Conservation (phyloP, 1,140 invertebrate species). For the Polypedilum pembai region DNA sequence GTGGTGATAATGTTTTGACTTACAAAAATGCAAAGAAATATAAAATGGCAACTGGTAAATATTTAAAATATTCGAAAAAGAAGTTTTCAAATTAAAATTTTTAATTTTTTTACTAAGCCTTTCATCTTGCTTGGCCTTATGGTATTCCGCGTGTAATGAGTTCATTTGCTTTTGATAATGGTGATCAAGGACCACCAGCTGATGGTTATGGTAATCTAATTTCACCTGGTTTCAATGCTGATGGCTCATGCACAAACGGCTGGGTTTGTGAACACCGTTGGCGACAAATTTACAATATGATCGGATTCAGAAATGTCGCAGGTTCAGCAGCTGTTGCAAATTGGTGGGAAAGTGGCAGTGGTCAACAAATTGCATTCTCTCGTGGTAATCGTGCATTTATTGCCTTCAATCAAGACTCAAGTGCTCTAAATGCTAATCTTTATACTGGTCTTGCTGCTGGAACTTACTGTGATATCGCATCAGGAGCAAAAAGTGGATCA, state of each 20-base stretch:
- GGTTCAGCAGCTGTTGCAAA: conserved; percentile 43
- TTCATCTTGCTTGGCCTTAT: conserved; percentile 67
- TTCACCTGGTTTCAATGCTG: conserved; percentile 55
- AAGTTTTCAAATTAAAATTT: conserved; percentile 33
- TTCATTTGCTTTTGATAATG: conserved; percentile 47
- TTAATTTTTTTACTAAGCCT: conserved; percentile 46
- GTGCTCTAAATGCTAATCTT: conserved; percentile 46
- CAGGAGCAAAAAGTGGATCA: conserved; percentile 54
- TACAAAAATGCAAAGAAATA: conserved; percentile 54
- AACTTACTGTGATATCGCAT: conserved; percentile 79
- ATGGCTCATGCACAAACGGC: conserved; percentile 55
- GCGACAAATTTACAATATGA: conserved; percentile 66
- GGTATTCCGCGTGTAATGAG: conserved; percentile 62
- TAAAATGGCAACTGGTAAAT: conserved; percentile 58
- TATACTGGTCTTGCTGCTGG: conserved; percentile 69
- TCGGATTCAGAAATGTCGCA: conserved; percentile 53
- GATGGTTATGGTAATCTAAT: conserved; percentile 55
- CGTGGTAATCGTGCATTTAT: conserved; percentile 53
- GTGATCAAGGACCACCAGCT: conserved; percentile 54
- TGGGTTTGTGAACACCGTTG: conserved; percentile 64
- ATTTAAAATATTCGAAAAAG: no score
- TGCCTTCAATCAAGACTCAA: conserved; percentile 45
- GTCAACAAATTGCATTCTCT: conserved; percentile 57
- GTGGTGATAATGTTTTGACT: conserved; percentile 49
- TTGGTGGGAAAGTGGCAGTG: conserved; percentile 58